Evolutionary conservation across 1,140 invertebrate genomes (phyloP), one percentile per base, ranked within the genome.

Genomic region (Grapholita molesta): DNA sequence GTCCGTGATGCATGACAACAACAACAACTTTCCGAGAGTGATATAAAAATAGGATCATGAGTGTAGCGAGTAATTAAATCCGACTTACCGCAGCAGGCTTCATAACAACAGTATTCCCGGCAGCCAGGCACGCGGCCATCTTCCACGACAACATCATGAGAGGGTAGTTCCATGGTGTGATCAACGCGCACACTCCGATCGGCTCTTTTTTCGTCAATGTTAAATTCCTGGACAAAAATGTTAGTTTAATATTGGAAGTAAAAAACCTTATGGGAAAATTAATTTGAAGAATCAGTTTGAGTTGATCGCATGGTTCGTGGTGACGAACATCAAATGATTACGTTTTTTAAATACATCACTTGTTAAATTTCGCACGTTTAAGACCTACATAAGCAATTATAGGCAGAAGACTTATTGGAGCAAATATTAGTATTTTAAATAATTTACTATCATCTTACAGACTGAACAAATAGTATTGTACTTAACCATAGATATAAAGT

Each of bases 131-230:
- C 0, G 99, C 98, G 0, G 97, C 98, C 94, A 99, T 96, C 84
- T 99, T 99, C 98, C 98, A 99, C 0, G 98, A 97, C n/a, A 98
- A 92, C 98, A 99, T 99, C 94, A 99, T 95, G 7, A 99, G 84
- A 0, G 98, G 98, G 85, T 99, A 99, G 85, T 99, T 99, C 99
- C 98, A 99, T 0, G 98, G 98, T 3, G 98, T 99, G 21, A 99
- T 96, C 42, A 99, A 93, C 0, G 96, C 99, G 89, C 97, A 98
- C 9, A 99, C 98, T 0, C 95, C 95, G 69, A 99, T 96, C 0
- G 98, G 97, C 88, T 99, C 98, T 75, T 96, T 95, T 80, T 95
- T 95, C 0, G 98, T 99, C 66, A 97, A 95, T 0, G 96, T 96
- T 0, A 99, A 90, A 86, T 98, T 98, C 48, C 85, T 73, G 69